phyloP scores from a whole-genome alignment of 2,113 vertebrate species.

The Nothobranchius furzeri region DNA sequence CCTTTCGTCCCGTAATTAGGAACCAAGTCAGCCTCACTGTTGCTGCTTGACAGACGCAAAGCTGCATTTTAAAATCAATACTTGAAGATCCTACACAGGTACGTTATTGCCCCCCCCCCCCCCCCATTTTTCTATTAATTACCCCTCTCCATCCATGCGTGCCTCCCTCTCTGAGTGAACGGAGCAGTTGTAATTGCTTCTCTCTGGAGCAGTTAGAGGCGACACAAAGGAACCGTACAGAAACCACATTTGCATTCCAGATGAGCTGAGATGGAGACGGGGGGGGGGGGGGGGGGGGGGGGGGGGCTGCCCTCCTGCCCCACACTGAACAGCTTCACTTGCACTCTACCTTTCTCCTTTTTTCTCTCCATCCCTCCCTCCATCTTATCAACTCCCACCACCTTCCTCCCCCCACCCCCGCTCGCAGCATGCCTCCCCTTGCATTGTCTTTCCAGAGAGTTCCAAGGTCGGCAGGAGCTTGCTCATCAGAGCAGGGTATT shows the following conservation, averaged over 20 bases:
- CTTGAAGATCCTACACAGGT: constrained; percentile 60
- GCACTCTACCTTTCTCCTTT: constrained; percentile 14
- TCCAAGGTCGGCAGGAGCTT: constrained; percentile 75
- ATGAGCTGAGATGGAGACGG: constrained; percentile 69
- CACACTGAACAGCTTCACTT: constrained; percentile 57
- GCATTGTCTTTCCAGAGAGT: constrained; percentile 77
- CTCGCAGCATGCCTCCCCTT: constrained; percentile 66
- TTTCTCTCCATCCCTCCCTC: constrained; percentile 35
- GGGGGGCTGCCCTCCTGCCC: constrained; percentile 67
- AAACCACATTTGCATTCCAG: constrained; percentile 78
- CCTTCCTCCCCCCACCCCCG: constrained; percentile 34
- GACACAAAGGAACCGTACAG: constrained; percentile 72
- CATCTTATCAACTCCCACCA: constrained; percentile 57
- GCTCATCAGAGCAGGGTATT: constrained; percentile 76
- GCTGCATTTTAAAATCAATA: constrained; percentile 41
- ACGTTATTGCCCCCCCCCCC: constrained; percentile 31
- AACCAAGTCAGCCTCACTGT: constrained; percentile 25
- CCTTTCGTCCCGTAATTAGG: constrained; percentile 40
- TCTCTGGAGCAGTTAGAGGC: constrained; percentile 73
- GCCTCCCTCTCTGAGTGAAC: constrained; percentile 72
- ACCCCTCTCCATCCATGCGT: constrained; percentile 70
- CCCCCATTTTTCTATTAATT: constrained; percentile 77
- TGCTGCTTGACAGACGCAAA: constrained; percentile 31
- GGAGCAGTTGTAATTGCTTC: constrained; percentile 79
- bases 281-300: constrained; percentile 45